Percentiles rank a stretch among this genome's conserved stretches.
Evolutionary conservation across 2,888 invertebrate species (phyloP).

Genomic region (Ennomos quercinarius): DNA sequence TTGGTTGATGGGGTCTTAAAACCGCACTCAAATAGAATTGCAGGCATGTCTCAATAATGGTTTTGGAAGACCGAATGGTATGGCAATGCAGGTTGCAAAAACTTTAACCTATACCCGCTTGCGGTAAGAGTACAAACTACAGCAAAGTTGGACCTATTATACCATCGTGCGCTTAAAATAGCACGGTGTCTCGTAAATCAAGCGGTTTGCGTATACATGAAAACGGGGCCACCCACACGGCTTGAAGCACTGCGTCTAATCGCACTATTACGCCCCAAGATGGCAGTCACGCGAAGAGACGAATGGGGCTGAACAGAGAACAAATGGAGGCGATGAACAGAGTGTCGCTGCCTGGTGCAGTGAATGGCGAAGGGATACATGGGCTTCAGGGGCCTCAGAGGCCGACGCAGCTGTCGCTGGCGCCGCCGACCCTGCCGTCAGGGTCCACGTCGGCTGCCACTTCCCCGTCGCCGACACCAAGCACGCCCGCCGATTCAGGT

Average conservation of each 20-base stretch:
- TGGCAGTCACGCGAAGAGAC: conserved; percentile 86
- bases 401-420: conserved; percentile 80
- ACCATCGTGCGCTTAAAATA: conserved; percentile 2
- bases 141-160: neutral
- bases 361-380: conserved; percentile 43
- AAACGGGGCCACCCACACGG: conserved; percentile 48
- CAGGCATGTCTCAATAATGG: conserved; percentile 20
- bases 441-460: conserved; percentile 67
- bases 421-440: conserved; percentile 57
- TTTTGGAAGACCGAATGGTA: conserved; percentile 19
- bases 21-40: conserved; percentile 11
- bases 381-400: conserved; percentile 53
- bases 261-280: conserved; percentile 80
- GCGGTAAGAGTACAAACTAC: conserved; percentile 9
- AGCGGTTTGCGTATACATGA: conserved; percentile 45
- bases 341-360: conserved; percentile 73
- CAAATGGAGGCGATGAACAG: conserved; percentile 84
- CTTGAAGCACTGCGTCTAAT: conserved; percentile 71
- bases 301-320: conserved; percentile 85
- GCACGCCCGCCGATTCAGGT: conserved; percentile 85
- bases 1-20: conserved; percentile 35
- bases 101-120: conserved; percentile 22
- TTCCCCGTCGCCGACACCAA: conserved; percentile 84
- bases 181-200: conserved; percentile 6
- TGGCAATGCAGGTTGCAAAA: conserved; percentile 17